Evolutionary conservation across 2,888 invertebrate genomes (phyloP), one percentile per base, ranked within the genome.

Genomic region (Dicyrtoma fusca): DNA sequence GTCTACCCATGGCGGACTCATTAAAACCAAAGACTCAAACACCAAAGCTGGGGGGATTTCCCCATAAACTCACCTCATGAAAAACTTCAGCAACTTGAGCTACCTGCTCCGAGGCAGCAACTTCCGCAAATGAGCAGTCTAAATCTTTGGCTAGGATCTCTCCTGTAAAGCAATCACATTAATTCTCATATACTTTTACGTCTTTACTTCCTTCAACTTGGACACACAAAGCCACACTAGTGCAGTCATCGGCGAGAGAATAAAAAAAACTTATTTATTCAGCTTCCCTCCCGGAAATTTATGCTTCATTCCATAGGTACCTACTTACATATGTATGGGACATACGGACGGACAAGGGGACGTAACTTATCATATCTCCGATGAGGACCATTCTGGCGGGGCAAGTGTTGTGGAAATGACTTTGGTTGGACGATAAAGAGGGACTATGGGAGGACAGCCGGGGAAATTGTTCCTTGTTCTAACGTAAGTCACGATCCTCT

Each of bases 91-190:
- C 91, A 5, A 95, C 91, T 82, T 92, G 91, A 70, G 88, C 88
- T 71, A 87, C 87, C 85, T 94, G 93, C 83, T 95, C 94, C 0
- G 94, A 93, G 0, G 94, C 94, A 0, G 94, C 90, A 13, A 94
- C 91, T 84, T 95, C 94, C 49, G 90, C 89, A 84, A 94, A 95
- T 82, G 89, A 90, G 84, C 94, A 94, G 82, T 94, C 94, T 82
- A 92, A 91, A 83, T 94, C 92, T 83, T 93, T 91, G 11, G 94
- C 94, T 65, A 95, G 85, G 79, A 91, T 92, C 83, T 93, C 92
- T 44, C 85, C 85, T 85, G 80, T 5, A 81, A 74, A 69, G 49
- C 49, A 51, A 65, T 51, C 34, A 51, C 51, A 65, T 51, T 63
- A n/a, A 51, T 51, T 65, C 65, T 51, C 65, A 65, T 65, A 47